phyloP scores from a whole-genome alignment of 2,888 invertebrate genomes.

The Zaprionus bogoriensis region DNA sequence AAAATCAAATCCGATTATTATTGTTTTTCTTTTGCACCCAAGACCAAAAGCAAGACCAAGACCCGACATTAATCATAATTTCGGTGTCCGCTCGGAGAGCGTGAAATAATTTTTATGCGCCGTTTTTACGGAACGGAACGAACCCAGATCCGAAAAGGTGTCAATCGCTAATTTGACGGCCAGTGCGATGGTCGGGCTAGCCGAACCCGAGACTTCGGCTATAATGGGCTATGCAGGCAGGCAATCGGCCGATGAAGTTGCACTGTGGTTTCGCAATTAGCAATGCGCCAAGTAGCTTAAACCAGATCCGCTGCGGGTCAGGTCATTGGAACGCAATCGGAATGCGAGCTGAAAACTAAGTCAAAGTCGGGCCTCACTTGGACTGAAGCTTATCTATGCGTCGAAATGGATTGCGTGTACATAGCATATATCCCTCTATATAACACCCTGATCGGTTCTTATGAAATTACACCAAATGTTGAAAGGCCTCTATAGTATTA shows the following conservation, averaged over 20 bases:
- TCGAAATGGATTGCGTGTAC: not conserved
- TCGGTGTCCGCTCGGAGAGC: conserved; percentile 47
- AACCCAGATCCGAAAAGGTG: conserved; percentile 57
- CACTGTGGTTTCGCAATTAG: conserved; percentile 47
- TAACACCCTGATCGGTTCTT: too few species aligned
- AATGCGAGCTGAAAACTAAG: not conserved
- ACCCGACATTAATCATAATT: conserved; percentile 73
- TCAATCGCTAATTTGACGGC: conserved; percentile 65
- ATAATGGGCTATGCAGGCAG: conserved; percentile 46
- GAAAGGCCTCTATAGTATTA: too few species aligned
- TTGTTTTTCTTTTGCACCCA: not conserved
- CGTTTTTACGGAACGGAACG: conserved; percentile 60
- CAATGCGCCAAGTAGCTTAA: conserved; percentile 25
- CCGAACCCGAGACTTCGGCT: too few species aligned
- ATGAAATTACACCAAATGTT: too few species aligned
- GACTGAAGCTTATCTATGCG: too few species aligned
- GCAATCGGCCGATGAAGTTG: not conserved
- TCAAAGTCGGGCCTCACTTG: not conserved
- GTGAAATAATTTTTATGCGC: conserved; percentile 75
- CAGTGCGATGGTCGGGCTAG: conserved; percentile 20
- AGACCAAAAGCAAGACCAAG: not conserved
- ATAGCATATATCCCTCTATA: not conserved
- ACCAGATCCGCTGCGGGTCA: conserved; percentile 3
- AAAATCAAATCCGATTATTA: conserved; percentile 67
- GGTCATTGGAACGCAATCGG: conserved; percentile 11